Evolutionary conservation across 2,888 invertebrate genomes (phyloP), one percentile per base, ranked within the genome.

Genomic region (Aphodius sticticus): DNA sequence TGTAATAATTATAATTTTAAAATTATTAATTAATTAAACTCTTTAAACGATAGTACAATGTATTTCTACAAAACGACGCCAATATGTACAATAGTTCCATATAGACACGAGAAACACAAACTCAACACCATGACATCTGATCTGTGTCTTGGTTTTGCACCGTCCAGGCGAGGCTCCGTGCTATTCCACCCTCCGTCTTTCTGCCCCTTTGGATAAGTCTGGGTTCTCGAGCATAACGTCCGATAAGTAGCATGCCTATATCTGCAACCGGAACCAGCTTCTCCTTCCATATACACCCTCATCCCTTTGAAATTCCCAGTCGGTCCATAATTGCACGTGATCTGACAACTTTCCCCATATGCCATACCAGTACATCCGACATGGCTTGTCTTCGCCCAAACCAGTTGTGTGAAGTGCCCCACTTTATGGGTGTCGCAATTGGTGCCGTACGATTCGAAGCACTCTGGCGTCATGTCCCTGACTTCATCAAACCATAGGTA

Each of bases 381-480:
- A 69, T 76, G 38, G 1, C 70, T 80, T 6, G 80, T 76, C 37
- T 69, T 38, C 6, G 80, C 80, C 80, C 80, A 80, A 12, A 80
- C 69, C 37, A 78, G n/a, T 72, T 80, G 80, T 12, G 74, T 74
- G 37, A 74, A 74, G 37, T 74, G 74, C 6, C 74, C 74, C 6
- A 74, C 74, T 74, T 74, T 74, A 0, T 12, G 4, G 12, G 36
- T n/a, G 5, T 35, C 74, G n/a, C 74, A 74, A 7, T 37, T 37
- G 12, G 4, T 9, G n/a, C 3, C 26, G 14, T 36, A 74, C 16
- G 74, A 12, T 12, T 35, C 12, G 35, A 74, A 26, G 35, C 74
- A 74, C 6, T 74, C 74, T 7, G 6, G 16, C 9, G 74, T 74
- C 74, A 71, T 77, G 7, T 69, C 15, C 15, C 37, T 14, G 16